Base-by-base conservation (phyloP, 1,140 invertebrate species). In the Aphis craccivora region DNA sequence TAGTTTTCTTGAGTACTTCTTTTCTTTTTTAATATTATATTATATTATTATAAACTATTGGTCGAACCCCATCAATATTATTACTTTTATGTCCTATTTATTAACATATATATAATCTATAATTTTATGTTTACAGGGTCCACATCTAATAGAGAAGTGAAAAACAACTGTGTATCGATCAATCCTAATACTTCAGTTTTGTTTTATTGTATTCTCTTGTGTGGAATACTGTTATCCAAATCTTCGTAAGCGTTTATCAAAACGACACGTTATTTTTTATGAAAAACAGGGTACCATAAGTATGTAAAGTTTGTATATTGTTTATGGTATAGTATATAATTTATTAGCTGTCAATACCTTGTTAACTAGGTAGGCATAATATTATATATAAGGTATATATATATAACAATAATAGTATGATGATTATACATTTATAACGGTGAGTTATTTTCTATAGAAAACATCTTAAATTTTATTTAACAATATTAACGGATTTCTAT, bases 201-300 rank as follows among this genome's bases (percentile, higher is more conserved):
- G 40, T 30, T 55, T 40, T 25, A 40, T 60, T 40, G 35, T 11
- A 25, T 90, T 30, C 25, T 40, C 6, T 30, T 53, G 1, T 53
- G 9, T 7, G 35, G 45, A 40, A 40, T 30, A 37, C 30, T 90
- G 9, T 40, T 90, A 40, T 40, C 35, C 14, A 37, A 25, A 18
- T 90, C 40, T 30, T 60, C 88, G 20, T 90, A 20, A 55, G 22
- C 25, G 30, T 43, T 51, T 88, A 35, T 37, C n/a, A 35, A 6
- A 45, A 48, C 8, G 48, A 53, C 20, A 48, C n/a, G 35, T 88
- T 51, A 25, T 90, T 90, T 60, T 76, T 40, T 25, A 25, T 55
- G n/a, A 89, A 89, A 89, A 89, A 89, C 87, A 89, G 87, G 87
- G 87, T 89, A 55, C 43, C 51, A 51, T 51, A 37, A 51, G 48